These are phyloP conservation scores for Sula dactylatra DNA, from an alignment of 2,113 vertebrate species.

Conservation along the genomic window DNA sequence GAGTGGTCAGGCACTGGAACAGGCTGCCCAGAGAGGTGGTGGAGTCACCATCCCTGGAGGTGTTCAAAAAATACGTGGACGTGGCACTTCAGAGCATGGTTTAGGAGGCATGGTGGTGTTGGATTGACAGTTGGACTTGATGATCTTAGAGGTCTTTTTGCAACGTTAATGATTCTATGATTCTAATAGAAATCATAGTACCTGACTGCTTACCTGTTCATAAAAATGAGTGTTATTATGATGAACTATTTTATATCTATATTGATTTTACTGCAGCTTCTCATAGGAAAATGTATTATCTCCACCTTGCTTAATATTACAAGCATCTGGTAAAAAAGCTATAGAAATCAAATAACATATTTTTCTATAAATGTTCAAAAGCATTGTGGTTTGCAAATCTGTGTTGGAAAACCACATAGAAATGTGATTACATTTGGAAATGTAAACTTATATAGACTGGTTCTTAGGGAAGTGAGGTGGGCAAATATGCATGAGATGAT, in stretches of 20 bases:
- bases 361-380: not conserved
- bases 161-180: no score
- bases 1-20: no score
- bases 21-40: no score
- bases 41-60: no score
- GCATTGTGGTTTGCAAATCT: not conserved
- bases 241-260: not conserved
- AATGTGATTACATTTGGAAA: not conserved
- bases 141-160: no score
- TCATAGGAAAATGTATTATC: not conserved
- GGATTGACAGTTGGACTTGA: no score
- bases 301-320: not conserved
- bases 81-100: no score
- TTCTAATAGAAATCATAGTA: not conserved
- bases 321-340: not conserved
- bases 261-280: not conserved
- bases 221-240: not conserved
- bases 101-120: no score
- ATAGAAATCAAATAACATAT: not conserved
- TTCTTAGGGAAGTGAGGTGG: not conserved
- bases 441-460: not conserved
- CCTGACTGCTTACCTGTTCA: not conserved
- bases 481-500: not conserved
- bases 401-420: not conserved
- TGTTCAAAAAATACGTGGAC: no score